Evolutionary conservation across 1,140 invertebrate genomes (phyloP).

Genomic region (Lasaia peninsularis): DNA sequence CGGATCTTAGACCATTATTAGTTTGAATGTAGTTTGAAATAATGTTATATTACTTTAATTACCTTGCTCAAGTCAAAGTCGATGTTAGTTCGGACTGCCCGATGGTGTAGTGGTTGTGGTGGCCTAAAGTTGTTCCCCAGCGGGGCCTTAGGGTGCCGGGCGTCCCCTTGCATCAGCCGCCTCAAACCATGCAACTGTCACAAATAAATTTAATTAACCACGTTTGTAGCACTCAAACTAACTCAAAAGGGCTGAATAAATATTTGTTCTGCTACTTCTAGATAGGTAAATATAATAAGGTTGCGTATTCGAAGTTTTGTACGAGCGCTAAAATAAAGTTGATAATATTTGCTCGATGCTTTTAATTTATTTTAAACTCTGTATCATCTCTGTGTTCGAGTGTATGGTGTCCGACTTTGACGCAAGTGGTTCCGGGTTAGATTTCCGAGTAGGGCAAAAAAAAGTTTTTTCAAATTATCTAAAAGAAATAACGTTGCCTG

Average conservation of each 20-base stretch:
- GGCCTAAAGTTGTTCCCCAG: conserved; percentile 96
- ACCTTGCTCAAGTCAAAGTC: conserved; percentile 91
- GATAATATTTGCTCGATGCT: too few relatives aligned
- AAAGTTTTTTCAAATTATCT: too few relatives aligned
- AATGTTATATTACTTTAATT: conserved; percentile 42
- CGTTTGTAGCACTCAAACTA: not conserved
- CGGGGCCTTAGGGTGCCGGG: conserved; percentile 89
- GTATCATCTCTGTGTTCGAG: too few relatives aligned
- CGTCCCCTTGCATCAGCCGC: conserved; percentile 92
- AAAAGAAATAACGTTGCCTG: too few relatives aligned
- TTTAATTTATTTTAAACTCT: too few relatives aligned
- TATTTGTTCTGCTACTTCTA: conserved; percentile 1
- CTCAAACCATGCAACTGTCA: conserved; percentile 87
- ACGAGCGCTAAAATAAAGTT: not conserved
- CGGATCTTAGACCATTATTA: too few relatives aligned
- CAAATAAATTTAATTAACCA: conserved; percentile 32
- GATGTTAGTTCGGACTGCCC: conserved; percentile 96
- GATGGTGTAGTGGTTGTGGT: conserved; percentile 91
- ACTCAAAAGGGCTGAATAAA: not conserved
- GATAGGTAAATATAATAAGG: not conserved
- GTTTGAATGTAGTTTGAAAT: too few relatives aligned
- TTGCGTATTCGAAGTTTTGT: not conserved
- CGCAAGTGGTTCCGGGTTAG: too few relatives aligned
- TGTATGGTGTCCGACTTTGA: too few relatives aligned
- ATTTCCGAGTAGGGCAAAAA: too few relatives aligned